Percentiles rank a stretch among this genome's conserved stretches.
Evolutionary conservation across 2,888 invertebrate species (phyloP).

Genomic region (Nephrotoma flavescens): DNA sequence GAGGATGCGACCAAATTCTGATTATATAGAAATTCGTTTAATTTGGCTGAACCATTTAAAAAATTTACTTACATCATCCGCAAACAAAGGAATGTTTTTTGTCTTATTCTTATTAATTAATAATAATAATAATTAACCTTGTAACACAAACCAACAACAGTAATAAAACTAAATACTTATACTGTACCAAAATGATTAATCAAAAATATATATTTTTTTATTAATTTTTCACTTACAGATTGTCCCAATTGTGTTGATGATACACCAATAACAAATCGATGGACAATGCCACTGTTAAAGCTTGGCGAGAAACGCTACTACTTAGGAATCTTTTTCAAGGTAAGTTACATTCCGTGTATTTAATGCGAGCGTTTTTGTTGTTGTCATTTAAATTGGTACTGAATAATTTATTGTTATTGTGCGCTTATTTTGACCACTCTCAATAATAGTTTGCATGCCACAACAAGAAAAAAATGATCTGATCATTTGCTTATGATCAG

Average conservation of each 20-base stretch:
- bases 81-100: neutral
- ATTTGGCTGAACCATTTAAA: neutral
- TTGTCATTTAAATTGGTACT: neutral
- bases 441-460: neutral
- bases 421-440: neutral
- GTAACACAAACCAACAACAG: neutral
- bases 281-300: conserved; percentile 82
- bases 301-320: conserved; percentile 82
- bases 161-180: neutral
- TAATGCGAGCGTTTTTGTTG: neutral
- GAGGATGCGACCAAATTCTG: neutral
- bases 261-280: conserved; percentile 53
- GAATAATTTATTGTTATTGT: neutral
- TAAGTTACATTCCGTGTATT: conserved; percentile 31
- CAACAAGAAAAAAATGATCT: neutral
- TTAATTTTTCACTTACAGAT: conserved; percentile 34
- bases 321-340: conserved; percentile 88
- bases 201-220: neutral
- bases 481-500: neutral
- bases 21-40: too few species aligned
- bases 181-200: neutral
- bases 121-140: neutral
- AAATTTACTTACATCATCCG: neutral
- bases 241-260: conserved; percentile 72
- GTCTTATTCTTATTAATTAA: neutral